These are phyloP conservation scores for Mimas tiliae DNA, from an alignment of 2,888 invertebrate species.

Conservation along the genomic window DNA sequence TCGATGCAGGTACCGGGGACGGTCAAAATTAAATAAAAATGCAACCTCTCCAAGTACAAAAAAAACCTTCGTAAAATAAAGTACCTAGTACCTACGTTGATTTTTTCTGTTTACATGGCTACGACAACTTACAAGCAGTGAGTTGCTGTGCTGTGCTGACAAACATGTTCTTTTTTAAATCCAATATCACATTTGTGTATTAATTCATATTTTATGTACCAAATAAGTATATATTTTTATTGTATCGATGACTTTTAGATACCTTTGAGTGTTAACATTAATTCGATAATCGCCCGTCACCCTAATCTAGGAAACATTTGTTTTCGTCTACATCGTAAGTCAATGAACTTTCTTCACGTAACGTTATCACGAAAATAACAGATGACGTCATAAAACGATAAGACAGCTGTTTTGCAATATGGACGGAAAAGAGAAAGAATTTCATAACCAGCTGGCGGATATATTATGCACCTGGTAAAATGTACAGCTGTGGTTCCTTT, in stretches of 20 bases:
- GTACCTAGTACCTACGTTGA: no score
- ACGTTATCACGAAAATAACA: constrained; percentile 3
- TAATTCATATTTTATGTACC: no score
- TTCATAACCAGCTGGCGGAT: neutral
- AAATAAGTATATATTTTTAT: no score
- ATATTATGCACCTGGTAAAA: neutral
- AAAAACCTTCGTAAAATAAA: no score
- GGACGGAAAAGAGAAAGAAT: neutral
- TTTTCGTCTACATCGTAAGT: neutral
- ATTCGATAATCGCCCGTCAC: neutral
- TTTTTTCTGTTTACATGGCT: no score
- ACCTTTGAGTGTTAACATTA: neutral
- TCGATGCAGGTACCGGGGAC: no score
- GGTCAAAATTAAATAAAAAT: no score
- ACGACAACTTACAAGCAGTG: no score
- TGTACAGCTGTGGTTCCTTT: neutral
- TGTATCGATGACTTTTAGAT: neutral
- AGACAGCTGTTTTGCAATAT: neutral
- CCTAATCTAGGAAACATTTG: neutral
- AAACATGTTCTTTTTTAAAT: no score
- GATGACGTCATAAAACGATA: neutral
- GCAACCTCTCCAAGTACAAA: no score
- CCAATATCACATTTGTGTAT: no score
- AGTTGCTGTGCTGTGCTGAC: no score
- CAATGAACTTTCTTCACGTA: neutral